Percentiles rank a stretch among this genome's conserved stretches.
phyloP scores from a whole-genome alignment of 2,888 invertebrate genomes.

The Diaperis boleti region DNA sequence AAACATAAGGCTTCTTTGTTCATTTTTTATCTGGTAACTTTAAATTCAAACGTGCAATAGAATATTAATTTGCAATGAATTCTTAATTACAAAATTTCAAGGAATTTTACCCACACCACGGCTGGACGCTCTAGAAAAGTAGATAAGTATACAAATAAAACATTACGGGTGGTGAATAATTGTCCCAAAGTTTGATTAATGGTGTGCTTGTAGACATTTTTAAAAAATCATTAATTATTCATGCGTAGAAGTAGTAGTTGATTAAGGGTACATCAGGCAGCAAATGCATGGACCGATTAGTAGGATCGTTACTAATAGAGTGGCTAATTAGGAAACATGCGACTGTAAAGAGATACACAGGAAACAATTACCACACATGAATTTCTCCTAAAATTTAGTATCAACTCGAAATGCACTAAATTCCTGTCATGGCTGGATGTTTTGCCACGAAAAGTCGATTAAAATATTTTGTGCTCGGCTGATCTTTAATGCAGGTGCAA shows the following conservation, averaged over 20 bases:
- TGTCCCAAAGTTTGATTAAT: conserved; percentile 32
- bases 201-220: conserved; percentile 13
- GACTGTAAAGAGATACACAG: neutral
- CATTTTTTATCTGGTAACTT: too few relatives aligned
- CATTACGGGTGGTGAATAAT: conserved; percentile 27
- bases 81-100: too few relatives aligned
- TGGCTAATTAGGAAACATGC: conserved; percentile 26
- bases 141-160: neutral
- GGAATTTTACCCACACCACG: neutral
- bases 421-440: conserved; percentile 8
- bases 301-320: conserved; percentile 29
- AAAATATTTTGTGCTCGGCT: conserved; percentile 18
- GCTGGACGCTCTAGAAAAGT: neutral
- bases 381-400: conserved; percentile 13
- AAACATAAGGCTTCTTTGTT: too few relatives aligned
- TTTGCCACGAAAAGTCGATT: conserved; percentile 20
- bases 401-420: neutral
- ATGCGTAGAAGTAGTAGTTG: conserved; percentile 12
- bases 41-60: too few relatives aligned
- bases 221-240: conserved; percentile 33
- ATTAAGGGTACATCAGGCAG: conserved; percentile 25
- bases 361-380: conserved; percentile 3
- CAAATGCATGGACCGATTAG: conserved; percentile 15
- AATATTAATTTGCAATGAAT: too few relatives aligned
- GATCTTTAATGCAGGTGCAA: conserved; percentile 30